A percentile compares a stretch with the other conserved stretches of the same genome.
Evolutionary conservation across 2,888 invertebrate species (phyloP).

Genomic region (Chaetogeoica ovagalla): DNA sequence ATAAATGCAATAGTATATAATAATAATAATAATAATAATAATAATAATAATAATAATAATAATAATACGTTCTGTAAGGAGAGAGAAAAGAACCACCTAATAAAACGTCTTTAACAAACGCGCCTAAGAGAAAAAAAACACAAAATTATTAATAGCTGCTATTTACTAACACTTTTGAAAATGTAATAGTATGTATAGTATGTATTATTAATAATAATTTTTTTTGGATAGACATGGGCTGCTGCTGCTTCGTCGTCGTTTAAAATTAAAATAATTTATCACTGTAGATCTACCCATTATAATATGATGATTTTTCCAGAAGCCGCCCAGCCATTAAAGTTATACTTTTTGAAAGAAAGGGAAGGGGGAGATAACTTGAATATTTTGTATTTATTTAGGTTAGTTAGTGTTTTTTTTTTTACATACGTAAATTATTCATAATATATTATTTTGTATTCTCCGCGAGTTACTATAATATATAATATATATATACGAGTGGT

Average conservation of each 20-base stretch:
- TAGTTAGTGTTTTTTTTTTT: not conserved
- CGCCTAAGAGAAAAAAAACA: not conserved
- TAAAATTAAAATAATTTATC: conserved; percentile 36
- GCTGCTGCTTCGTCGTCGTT: not conserved
- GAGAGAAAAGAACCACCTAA: conserved; percentile 27
- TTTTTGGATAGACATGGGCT: not conserved
- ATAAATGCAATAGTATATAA: not conserved
- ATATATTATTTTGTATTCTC: not conserved
- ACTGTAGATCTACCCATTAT: not conserved
- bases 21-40: too few relatives aligned
- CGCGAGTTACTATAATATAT: too few relatives aligned
- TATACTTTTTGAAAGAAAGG: not conserved
- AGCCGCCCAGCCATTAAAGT: conserved; percentile 26
- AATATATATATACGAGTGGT: too few relatives aligned
- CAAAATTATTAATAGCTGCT: conserved; percentile 36
- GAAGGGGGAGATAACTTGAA: not conserved
- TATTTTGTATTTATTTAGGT: not conserved
- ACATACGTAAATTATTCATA: not conserved
- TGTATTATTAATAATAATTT: too few relatives aligned
- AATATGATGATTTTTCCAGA: not conserved
- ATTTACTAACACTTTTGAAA: conserved; percentile 21
- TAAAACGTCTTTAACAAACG: conserved; percentile 31
- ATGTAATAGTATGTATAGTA: not conserved
- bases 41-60: too few relatives aligned
- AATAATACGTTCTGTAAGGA: not conserved